A percentile compares a stretch with the other conserved stretches of the same genome.
Conservation (phyloP, 2,888 invertebrate species). For the Pherbina coryleti region DNA sequence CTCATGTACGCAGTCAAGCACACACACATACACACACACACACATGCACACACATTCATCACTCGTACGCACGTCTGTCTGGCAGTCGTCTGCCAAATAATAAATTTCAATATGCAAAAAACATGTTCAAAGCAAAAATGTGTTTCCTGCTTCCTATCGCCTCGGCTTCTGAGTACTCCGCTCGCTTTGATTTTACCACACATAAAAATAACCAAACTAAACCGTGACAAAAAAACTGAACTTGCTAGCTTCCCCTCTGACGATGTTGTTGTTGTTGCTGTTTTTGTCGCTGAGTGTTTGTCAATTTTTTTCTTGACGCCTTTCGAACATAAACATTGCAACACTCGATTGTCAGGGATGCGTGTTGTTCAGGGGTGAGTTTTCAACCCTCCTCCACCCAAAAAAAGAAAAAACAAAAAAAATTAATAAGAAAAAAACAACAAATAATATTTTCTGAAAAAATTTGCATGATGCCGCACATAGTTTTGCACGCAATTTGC, state of each 20-base stretch:
- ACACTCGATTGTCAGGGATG: not conserved
- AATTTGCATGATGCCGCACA: slow-evolving; percentile 25
- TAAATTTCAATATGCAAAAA: slow-evolving; percentile 16
- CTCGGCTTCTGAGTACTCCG: not conserved
- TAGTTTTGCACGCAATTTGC: slow-evolving; percentile 30
- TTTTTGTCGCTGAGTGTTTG: slow-evolving; percentile 24
- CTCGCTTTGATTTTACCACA: not conserved
- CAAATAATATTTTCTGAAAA: slow-evolving; percentile 13
- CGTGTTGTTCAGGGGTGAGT: slow-evolving; percentile 25
- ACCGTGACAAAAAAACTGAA: slow-evolving; percentile 4
- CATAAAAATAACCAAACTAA: slow-evolving; percentile 7
- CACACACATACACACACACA: slow-evolving; percentile 2
- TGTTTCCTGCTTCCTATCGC: not conserved
- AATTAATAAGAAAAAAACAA: not conserved
- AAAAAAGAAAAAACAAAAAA: not conserved
- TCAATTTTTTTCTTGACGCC: slow-evolving; percentile 17
- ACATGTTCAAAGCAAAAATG: slow-evolving; percentile 26
- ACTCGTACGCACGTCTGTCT: slow-evolving; percentile 11
- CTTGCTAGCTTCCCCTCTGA: not conserved
- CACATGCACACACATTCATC: not conserved
- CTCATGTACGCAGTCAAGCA: not conserved
- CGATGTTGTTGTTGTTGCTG: not conserved
- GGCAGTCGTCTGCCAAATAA: slow-evolving; percentile 6
- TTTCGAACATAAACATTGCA: slow-evolving; percentile 6
- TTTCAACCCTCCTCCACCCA: slow-evolving; percentile 22